Percentiles rank a stretch among this genome's conserved stretches.
Conservation (phyloP, 1,140 invertebrate genomes). For the Bombus sibiricus region DNA sequence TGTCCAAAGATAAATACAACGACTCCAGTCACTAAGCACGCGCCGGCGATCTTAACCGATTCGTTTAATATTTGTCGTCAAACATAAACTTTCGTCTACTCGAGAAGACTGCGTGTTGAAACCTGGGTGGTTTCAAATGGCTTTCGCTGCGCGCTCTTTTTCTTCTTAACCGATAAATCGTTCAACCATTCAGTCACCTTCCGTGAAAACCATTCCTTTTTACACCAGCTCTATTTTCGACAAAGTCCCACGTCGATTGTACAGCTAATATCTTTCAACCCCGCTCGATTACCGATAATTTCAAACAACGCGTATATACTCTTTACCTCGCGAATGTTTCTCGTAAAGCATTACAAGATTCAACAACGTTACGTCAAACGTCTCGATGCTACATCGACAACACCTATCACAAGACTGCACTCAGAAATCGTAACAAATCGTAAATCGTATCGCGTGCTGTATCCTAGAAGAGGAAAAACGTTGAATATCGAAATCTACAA, state of each 20-base stretch:
- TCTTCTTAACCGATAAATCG: background rate
- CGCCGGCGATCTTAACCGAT: background rate
- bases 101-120: conserved; percentile 49
- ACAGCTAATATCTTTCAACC: no score
- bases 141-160: conserved; percentile 11
- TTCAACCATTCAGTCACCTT: conserved; percentile 12
- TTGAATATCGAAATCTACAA: background rate
- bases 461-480: background rate
- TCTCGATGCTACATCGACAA: background rate
- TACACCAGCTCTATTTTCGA: background rate
- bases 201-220: background rate
- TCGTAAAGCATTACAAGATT: background rate
- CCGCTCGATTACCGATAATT: background rate
- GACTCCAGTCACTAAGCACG: background rate
- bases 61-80: conserved; percentile 65
- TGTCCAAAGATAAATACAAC: background rate
- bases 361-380: background rate
- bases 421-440: background rate
- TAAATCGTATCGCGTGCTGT: background rate
- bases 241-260: background rate
- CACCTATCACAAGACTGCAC: background rate
- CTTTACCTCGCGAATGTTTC: background rate
- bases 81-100: conserved; percentile 59
- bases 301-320: background rate
- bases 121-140: conserved; percentile 43